Evolutionary conservation across 2,113 vertebrate species (phyloP).

Genomic region (Triplophysa tibetana): DNA sequence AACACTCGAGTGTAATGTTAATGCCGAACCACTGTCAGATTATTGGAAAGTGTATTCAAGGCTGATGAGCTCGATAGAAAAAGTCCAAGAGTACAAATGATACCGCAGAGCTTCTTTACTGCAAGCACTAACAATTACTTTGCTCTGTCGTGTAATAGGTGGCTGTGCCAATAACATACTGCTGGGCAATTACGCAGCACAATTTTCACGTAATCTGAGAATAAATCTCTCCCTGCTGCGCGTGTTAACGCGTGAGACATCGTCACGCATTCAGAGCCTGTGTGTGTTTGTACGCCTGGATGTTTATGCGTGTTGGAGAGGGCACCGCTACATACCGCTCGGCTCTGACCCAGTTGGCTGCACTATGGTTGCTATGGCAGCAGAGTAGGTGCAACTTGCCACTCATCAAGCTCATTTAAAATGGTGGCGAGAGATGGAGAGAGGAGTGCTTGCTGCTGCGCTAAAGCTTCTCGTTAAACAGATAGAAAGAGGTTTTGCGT

Average conservation of each 20-base stretch:
- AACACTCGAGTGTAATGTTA: not conserved
- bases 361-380: conserved; percentile 56
- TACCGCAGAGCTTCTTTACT: conserved; percentile 8
- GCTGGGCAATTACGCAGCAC: conserved; percentile 29
- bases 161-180: conserved; percentile 32
- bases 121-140: conserved; percentile 12
- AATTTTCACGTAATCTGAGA: conserved; percentile 34
- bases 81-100: conserved; percentile 37
- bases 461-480: not conserved
- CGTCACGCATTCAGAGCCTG: not conserved
- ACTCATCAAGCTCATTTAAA: conserved; percentile 58
- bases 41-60: conserved; percentile 11
- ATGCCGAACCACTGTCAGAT: not conserved
- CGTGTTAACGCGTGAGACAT: conserved; percentile 29
- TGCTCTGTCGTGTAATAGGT: conserved; percentile 28
- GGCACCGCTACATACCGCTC: conserved; percentile 41
- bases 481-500: conserved; percentile 18
- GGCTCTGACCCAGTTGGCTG: conserved; percentile 58
- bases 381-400: conserved; percentile 58
- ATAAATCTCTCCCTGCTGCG: conserved; percentile 24
- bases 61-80: conserved; percentile 40
- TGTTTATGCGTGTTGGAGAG: conserved; percentile 7
- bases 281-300: conserved; percentile 10
- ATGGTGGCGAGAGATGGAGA: conserved; percentile 50
- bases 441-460: not conserved